phyloP scores from a whole-genome alignment of 1,140 invertebrate genomes.

The Lamellibrachia luymesi region DNA sequence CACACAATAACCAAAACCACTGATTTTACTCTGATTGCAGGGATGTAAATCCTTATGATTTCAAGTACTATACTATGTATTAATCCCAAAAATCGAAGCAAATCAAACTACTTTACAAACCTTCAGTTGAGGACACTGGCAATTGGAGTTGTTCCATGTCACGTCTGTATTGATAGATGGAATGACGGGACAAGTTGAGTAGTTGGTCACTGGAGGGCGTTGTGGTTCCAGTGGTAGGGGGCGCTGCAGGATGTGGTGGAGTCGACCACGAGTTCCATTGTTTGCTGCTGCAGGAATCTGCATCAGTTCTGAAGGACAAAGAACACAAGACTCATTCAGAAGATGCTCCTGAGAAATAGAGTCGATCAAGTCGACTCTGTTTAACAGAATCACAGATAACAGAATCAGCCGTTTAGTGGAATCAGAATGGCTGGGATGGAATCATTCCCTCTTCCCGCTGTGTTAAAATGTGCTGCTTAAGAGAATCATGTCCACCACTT shows the following conservation, averaged over 20 bases:
- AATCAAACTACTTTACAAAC: neutral
- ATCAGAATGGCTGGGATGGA: too few relatives aligned
- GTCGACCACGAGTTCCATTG: constrained; percentile 56
- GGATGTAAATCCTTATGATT: too few relatives aligned
- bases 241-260: constrained; percentile 38
- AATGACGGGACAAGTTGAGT: neutral
- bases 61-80: too few relatives aligned
- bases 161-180: neutral
- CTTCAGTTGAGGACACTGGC: neutral
- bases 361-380: neutral
- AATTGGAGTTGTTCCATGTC: neutral
- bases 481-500: too few relatives aligned
- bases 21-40: too few relatives aligned
- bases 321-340: neutral
- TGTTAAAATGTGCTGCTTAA: too few relatives aligned
- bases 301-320: neutral
- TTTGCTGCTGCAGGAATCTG: constrained; percentile 38
- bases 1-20: too few relatives aligned
- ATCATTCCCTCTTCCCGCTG: too few relatives aligned
- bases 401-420: too few relatives aligned
- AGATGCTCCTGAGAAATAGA: too few relatives aligned
- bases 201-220: constrained; percentile 3
- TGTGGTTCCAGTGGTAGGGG: constrained; percentile 26
- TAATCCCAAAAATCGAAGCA: too few relatives aligned
- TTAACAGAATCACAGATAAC: too few relatives aligned